Conservation (phyloP, 2,113 vertebrate genomes). For the Myrmecophaga tridactyla region DNA sequence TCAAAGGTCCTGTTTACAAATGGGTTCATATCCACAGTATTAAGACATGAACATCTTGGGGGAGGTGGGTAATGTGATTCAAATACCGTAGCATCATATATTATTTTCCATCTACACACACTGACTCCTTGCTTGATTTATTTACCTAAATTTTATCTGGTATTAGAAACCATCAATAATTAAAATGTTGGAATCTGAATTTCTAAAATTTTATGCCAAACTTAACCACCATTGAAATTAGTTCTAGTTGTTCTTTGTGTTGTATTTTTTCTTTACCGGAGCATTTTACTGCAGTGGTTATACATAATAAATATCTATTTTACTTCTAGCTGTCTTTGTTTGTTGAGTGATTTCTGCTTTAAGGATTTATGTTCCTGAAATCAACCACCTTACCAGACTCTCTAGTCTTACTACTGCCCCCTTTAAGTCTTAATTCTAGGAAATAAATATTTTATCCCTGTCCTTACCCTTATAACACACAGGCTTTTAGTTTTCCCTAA, state of each 20-base stretch:
- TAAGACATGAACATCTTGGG: too few relatives aligned
- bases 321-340: not conserved
- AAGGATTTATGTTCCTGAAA: not conserved
- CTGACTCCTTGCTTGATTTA: not conserved
- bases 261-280: not conserved
- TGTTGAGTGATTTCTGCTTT: not conserved
- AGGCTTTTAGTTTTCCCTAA: constrained; percentile 1
- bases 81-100: not conserved
- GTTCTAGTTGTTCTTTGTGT: not conserved
- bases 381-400: not conserved
- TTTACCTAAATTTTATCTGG: constrained; percentile 41
- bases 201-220: not conserved
- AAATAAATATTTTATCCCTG: not conserved
- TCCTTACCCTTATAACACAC: not conserved
- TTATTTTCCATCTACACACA: constrained; percentile 15
- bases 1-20: too few relatives aligned
- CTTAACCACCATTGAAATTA: not conserved
- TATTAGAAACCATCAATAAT: not conserved
- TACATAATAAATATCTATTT: not conserved
- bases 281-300: not conserved
- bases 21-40: too few relatives aligned
- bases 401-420: not conserved
- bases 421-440: not conserved
- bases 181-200: constrained; percentile 37
- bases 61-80: too few relatives aligned